Evolutionary conservation across 2,113 vertebrate species (phyloP).

Genomic region (Eupsittula cactorum): DNA sequence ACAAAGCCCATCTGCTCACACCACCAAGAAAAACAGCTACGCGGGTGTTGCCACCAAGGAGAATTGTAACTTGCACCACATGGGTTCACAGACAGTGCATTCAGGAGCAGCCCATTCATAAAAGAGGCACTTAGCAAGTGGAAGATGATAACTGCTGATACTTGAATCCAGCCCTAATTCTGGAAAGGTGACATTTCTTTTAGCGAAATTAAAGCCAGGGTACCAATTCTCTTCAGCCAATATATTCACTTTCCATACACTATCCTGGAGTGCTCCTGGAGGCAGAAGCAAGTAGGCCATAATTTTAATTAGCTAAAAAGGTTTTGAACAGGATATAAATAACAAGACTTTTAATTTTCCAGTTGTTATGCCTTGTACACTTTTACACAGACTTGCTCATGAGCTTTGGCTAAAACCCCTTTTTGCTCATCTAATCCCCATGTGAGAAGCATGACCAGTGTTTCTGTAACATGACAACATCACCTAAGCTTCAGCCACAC

Average conservation of each 20-base stretch:
- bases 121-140: neutral
- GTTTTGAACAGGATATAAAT: neutral
- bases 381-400: neutral
- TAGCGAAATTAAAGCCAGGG: slow-evolving; percentile 4
- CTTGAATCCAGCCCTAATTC: neutral
- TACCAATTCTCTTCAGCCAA: neutral
- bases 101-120: neutral
- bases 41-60: neutral
- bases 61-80: neutral
- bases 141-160: neutral
- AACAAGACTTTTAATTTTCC: neutral
- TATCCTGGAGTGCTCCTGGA: neutral
- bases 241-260: neutral
- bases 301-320: slow-evolving; percentile 6
- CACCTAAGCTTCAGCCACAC: neutral
- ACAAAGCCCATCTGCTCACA: neutral
- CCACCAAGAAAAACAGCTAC: neutral
- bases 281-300: neutral
- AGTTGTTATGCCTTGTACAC: neutral
- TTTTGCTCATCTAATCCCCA: neutral
- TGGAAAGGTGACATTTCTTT: neutral
- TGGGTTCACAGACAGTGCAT: neutral
- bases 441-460: neutral
- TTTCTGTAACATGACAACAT: neutral
- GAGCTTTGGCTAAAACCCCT: neutral